Evolutionary conservation across 2,113 vertebrate species (phyloP).

Genomic region (Petrocephalus microphthalmus): DNA sequence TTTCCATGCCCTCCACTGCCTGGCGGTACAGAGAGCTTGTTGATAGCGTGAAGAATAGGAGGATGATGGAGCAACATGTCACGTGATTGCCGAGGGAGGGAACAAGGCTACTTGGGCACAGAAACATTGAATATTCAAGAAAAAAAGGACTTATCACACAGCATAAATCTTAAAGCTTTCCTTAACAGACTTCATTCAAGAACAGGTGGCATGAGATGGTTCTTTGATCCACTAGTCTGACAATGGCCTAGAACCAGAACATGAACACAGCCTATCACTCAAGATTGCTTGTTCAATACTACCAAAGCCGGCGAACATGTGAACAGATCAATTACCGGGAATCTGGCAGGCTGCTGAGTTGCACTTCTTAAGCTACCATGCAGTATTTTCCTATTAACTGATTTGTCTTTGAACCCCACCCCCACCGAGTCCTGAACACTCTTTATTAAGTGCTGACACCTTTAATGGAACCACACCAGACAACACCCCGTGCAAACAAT

Average conservation of each 20-base stretch:
- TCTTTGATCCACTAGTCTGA: neutral
- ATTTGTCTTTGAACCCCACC: neutral
- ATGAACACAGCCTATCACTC: constrained; percentile 3
- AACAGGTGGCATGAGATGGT: neutral
- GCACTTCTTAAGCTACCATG: neutral
- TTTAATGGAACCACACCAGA: neutral
- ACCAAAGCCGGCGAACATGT: neutral
- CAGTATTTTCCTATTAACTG: constrained; percentile 6
- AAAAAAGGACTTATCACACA: neutral
- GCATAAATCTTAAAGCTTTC: neutral
- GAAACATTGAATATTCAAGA: neutral
- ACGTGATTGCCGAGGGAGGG: neutral
- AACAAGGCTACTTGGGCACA: neutral
- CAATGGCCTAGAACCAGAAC: constrained; percentile 4
- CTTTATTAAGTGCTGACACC: neutral
- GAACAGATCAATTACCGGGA: constrained; percentile 15
- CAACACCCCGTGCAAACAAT: neutral
- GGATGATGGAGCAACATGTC: neutral
- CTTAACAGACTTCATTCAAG: neutral
- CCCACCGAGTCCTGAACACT: neutral
- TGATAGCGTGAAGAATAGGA: neutral
- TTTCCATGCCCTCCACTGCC: neutral
- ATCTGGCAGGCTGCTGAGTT: constrained; percentile 7
- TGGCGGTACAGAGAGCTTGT: neutral
- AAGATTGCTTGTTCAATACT: constrained; percentile 1